Conservation (phyloP, 2,113 vertebrate species). For the Heterotis niloticus region DNA sequence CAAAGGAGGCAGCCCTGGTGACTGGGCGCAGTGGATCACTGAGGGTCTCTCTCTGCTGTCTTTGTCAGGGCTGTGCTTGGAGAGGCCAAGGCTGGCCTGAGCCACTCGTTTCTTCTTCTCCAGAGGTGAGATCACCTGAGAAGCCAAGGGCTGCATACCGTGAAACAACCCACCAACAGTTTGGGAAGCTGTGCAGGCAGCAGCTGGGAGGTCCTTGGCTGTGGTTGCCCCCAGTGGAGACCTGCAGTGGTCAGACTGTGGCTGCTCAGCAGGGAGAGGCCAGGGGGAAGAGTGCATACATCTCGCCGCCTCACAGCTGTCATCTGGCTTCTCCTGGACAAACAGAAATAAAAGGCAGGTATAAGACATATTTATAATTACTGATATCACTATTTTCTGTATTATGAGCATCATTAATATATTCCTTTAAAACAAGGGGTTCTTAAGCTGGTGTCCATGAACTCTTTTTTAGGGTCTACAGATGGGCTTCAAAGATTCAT, state of each 20-base stretch:
- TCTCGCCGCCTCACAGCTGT: slow-evolving; percentile 42
- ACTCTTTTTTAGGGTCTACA: too few relatives aligned
- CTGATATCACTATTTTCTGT: too few relatives aligned
- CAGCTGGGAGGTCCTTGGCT: slow-evolving; percentile 36
- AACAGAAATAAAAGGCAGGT: slow-evolving; percentile 20
- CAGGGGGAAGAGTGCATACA: slow-evolving; percentile 45
- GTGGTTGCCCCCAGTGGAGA: slow-evolving; percentile 21
- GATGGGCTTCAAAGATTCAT: too few relatives aligned
- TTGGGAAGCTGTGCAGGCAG: slow-evolving; percentile 47
- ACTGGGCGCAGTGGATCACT: slow-evolving; percentile 62
- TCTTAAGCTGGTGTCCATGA: too few relatives aligned
- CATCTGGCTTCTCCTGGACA: slow-evolving; percentile 42
- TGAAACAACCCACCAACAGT: slow-evolving; percentile 58
- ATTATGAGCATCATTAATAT: too few relatives aligned
- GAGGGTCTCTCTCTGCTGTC: slow-evolving; percentile 62
- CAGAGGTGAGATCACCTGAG: slow-evolving; percentile 83
- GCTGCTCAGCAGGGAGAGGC: slow-evolving; percentile 43
- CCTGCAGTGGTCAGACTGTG: slow-evolving; percentile 35
- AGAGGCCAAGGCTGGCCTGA: slow-evolving; percentile 71
- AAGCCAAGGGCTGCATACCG: slow-evolving; percentile 58
- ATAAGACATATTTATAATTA: background rate
- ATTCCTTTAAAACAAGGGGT: too few relatives aligned
- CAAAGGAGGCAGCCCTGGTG: slow-evolving; percentile 45
- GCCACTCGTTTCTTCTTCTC: slow-evolving; percentile 91
- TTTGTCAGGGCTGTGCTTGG: slow-evolving; percentile 28